Evolutionary conservation across 1,140 invertebrate genomes (phyloP).

Genomic region (Stenopsyche tienmushanensis): DNA sequence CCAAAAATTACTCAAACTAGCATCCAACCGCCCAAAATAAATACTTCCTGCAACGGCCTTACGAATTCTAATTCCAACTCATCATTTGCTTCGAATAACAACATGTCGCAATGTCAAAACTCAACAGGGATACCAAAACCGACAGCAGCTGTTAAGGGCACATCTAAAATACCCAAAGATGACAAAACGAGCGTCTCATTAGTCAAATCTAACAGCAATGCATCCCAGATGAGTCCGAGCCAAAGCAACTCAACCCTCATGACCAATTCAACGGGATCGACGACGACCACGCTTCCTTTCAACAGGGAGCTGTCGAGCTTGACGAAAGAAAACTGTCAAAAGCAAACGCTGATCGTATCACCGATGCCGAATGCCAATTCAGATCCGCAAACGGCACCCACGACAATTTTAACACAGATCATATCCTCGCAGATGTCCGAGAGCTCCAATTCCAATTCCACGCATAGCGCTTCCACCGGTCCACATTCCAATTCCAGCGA

Average conservation of each 20-base stretch:
- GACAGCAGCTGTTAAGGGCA: constrained; percentile 86
- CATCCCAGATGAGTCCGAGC: constrained; percentile 56
- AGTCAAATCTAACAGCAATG: constrained; percentile 41
- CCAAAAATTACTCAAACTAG: constrained; percentile 44
- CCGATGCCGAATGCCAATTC: constrained; percentile 64
- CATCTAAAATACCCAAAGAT: constrained; percentile 65
- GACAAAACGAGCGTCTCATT: constrained; percentile 43
- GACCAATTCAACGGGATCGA: constrained; percentile 52
- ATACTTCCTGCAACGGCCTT: constrained; percentile 23
- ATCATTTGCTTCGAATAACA: constrained; percentile 34
- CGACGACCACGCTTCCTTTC: constrained; percentile 51
- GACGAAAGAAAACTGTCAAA: constrained; percentile 53
- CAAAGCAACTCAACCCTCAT: constrained; percentile 59
- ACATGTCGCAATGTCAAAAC: constrained; percentile 45
- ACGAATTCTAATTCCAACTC: constrained; percentile 35
- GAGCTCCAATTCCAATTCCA: constrained; percentile 61
- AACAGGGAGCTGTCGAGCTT: constrained; percentile 56
- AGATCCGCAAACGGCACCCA: constrained; percentile 44
- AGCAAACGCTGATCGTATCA: constrained; percentile 70
- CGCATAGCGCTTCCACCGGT: constrained; percentile 60
- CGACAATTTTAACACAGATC: constrained; percentile 46
- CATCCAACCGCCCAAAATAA: constrained; percentile 40
- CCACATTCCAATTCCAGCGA: constrained; percentile 67
- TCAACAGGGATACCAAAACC: constrained; percentile 83
- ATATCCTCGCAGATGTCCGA: constrained; percentile 56